A percentile compares a stretch with the other conserved stretches of the same genome.
Conservation (phyloP, 30 jellyfish, hydroid and myxozoan species). For the Pelagia noctiluca region DNA sequence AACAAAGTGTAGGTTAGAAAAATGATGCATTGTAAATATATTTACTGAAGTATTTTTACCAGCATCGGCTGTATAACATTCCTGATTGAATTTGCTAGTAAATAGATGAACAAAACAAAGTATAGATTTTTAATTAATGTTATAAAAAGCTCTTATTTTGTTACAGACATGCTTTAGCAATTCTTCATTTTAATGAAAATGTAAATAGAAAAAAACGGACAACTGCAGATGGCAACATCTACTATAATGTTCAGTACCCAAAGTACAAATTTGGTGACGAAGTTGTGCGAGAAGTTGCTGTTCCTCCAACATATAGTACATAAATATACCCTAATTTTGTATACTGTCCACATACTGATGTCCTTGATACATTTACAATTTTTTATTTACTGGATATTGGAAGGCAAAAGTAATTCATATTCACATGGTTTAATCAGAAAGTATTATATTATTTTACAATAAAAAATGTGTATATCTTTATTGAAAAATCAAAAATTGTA, state of each 20-base stretch:
- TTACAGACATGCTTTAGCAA: constrained; percentile 44
- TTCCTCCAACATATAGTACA: constrained; percentile 5
- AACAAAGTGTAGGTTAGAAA: background rate
- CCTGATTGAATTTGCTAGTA: background rate
- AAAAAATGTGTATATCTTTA: no score
- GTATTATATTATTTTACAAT: no score
- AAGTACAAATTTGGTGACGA: constrained; percentile 55
- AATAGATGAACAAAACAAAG: background rate
- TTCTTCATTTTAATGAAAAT: constrained; percentile 39
- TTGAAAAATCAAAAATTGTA: no score
- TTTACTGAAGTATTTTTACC: background rate
- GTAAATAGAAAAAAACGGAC: constrained; percentile 16
- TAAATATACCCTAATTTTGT: no score
- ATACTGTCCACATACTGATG: no score
- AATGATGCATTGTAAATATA: background rate
- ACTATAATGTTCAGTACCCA: constrained; percentile 49
- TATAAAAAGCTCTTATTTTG: no score
- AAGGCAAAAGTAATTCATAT: no score
- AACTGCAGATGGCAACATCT: constrained; percentile 20
- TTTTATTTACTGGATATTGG: no score
- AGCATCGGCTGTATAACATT: background rate
- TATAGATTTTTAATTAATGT: background rate
- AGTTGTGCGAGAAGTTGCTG: constrained; percentile 28
- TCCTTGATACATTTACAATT: no score
- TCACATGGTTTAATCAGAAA: background rate